Evolutionary conservation across 2,888 invertebrate genomes (phyloP), one percentile per base, ranked within the genome.

Genomic region (Drosophila siamana): DNA sequence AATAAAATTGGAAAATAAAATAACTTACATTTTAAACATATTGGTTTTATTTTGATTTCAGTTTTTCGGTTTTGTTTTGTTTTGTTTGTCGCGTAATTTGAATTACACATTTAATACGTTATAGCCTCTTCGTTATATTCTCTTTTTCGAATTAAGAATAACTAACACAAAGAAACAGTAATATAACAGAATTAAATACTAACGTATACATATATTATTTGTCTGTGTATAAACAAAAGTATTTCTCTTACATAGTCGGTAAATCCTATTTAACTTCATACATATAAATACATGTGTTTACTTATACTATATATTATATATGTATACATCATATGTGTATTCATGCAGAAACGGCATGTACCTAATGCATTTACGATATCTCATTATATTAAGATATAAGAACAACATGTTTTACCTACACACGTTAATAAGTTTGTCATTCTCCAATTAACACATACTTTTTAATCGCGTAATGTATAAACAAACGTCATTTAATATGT

Each of bases 31-130:
- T 61, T 69, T 68, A 62, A 60, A 51, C 46, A 55, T 56, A 30
- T 66, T 76, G 38, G 64, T 71, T 81, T 82, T 61, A 63, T 71
- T 85, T 56, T 61, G 15, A 65, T 63, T 69, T 69, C 33, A 11
- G 33, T 33, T 33, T n/a, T 33, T 33, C 33, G 33, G 33, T 33
- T 33, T 68, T 46, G 40, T 33, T 33, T 68, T 48, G 40, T 47
- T 47, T 60, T 51, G 1, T 15, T 43, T 15, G 16, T 48, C 16
- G 11, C 19, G 2, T 47, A 33, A 15, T 59, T 22, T 24, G n/a
- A 15, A 59, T 16, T 30, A 38, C 5, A 47, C 13, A 48, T 33
- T 11, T 11, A 22, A 11, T 33, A 33, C 33, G 30, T 15, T 33
- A 24, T 9, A 13, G 48, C 15, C 28, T 69, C 24, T 52, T 41